Base-by-base conservation (phyloP, 2,888 invertebrate species). In the Diarsia mendica region DNA sequence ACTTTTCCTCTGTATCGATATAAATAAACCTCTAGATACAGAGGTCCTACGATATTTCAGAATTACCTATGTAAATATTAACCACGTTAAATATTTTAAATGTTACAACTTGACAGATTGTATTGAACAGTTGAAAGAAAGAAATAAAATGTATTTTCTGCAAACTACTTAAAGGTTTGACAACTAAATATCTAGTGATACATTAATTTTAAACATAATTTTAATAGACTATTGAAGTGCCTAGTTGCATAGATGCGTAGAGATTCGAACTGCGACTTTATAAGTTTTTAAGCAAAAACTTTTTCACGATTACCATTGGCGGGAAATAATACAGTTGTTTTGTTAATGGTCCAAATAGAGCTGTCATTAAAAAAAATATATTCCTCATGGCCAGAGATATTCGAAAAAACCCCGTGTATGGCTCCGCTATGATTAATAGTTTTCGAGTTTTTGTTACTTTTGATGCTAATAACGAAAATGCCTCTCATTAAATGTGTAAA, bases 151-250 rank as follows among this genome's bases (percentile, higher is more conserved):
- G 68, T 87, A 87, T 76, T 77, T 87, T 83, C 74, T 75, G 75
- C 75, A 70, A 81, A 67, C 53, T 75, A 86, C 75, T 67, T 73
- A 77, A 75, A 79, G 69, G 64, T 79, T 87, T 72, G 72, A 33
- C 70, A 84, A 75, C 76, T 71, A 82, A 85, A 75, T 85, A 76
- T 67, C 65, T 85, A 83, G 78, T 85, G 72, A 79, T 85, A 76
- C 72, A 78, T 75, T 79, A 78, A 82, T 81, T 82, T 83, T 81
- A 79, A 82, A 82, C 67, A 72, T 83, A 82, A 80, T 85, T 82
- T 86, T 86, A 84, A 89, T 90, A 89, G 84, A 91, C 89, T 91
- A 89, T 87, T 80, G 83, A 92, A 92, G 92, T 93, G 93, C 92
- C 92, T 93, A 92, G 92, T 89, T 91, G 91, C 87, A 90, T 91